Evolutionary conservation across 2,888 invertebrate genomes (phyloP).

Genomic region (Rhaphigaster nebulosa): DNA sequence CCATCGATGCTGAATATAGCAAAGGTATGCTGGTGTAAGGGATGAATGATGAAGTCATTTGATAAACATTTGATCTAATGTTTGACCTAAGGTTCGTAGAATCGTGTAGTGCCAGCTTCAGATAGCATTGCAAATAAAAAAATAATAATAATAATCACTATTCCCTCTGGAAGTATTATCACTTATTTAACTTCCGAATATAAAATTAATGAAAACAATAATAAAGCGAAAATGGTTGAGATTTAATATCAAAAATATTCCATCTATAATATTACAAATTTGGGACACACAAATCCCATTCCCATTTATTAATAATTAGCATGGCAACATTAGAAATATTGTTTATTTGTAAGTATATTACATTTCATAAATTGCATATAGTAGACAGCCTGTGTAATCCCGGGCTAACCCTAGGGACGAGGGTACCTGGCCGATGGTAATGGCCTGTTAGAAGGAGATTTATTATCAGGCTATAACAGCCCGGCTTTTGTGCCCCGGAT

Average conservation of each 20-base stretch:
- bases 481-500: slow-evolving; percentile 24
- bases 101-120: no score
- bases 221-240: no score
- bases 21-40: no score
- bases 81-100: no score
- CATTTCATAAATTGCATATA: slow-evolving; percentile 35
- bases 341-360: slow-evolving; percentile 23
- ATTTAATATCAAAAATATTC: not conserved
- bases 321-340: not conserved
- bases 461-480: slow-evolving; percentile 12
- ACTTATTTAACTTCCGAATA: no score
- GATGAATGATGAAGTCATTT: no score
- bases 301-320: not conserved
- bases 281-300: not conserved
- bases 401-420: not conserved
- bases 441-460: slow-evolving; percentile 42
- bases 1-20: no score
- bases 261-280: not conserved
- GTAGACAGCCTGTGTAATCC: slow-evolving; percentile 20
- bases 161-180: no score
- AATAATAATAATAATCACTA: no score
- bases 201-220: no score
- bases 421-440: slow-evolving; percentile 14
- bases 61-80: no score
- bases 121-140: no score